phyloP scores from a whole-genome alignment of 2,888 invertebrate genomes.

The Metellina segmentata region DNA sequence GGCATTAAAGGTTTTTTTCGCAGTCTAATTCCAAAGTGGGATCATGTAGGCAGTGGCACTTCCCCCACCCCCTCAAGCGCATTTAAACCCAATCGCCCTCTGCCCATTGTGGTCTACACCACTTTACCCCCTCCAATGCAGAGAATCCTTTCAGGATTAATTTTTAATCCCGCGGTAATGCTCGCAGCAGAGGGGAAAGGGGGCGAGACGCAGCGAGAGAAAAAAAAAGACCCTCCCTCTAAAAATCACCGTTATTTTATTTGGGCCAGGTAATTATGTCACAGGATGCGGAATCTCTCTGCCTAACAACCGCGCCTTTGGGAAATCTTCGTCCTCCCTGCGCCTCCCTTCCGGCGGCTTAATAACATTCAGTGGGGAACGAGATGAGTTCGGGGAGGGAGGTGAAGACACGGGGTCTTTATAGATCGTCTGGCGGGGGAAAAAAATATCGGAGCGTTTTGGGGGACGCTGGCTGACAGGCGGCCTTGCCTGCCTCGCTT shows the following conservation, averaged over 20 bases:
- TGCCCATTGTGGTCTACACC: no score
- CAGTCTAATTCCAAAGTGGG: no score
- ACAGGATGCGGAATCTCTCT: slow-evolving; percentile 42
- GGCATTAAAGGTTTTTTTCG: no score
- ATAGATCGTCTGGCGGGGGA: slow-evolving; percentile 40
- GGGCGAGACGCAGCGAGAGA: neutral
- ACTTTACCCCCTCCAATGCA: neutral
- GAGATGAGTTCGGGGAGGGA: slow-evolving; percentile 4
- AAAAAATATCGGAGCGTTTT: slow-evolving; percentile 7
- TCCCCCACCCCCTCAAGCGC: no score
- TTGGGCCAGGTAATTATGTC: slow-evolving; percentile 34
- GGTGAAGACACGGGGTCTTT: slow-evolving; percentile 9
- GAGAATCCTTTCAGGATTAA: neutral
- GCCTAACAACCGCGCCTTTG: slow-evolving; percentile 5
- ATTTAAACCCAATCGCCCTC: no score
- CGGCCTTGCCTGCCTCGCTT: neutral
- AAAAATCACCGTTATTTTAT: neutral
- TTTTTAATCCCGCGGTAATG: neutral
- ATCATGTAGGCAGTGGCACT: no score
- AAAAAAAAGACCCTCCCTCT: neutral
- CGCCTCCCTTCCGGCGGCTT: slow-evolving; percentile 30
- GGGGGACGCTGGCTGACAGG: neutral
- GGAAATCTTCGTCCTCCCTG: neutral
- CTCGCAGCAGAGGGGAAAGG: neutral
- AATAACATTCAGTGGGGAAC: slow-evolving; percentile 34